Evolutionary conservation across 2,113 vertebrate genomes (phyloP), one percentile per base, ranked within the genome.

Genomic region (Microcebus griseorufus): DNA sequence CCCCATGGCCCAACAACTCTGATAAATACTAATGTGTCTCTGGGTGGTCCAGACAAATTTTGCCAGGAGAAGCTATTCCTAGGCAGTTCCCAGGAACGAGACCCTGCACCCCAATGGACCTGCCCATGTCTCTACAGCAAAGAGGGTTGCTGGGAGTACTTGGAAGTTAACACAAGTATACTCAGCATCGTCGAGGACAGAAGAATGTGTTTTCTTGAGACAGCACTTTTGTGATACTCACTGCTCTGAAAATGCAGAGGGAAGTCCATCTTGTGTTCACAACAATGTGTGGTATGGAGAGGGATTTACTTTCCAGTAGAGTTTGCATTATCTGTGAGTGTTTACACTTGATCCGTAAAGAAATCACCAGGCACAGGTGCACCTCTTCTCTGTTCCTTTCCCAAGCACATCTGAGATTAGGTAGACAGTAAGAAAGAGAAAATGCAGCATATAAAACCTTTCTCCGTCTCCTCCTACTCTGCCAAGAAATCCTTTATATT

Each of bases 81-180:
- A 73, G 25, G 9, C 6, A 23, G 18, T 27, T 34, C 27, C 13
- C 20, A 20, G 39, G 65, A 58, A 48, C 6, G 8, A 8, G 12
- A 18, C 6, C 2, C 55, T 22, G 20, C 55, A 17, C 65, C 65
- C 6, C 65, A 32, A n/a, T 2, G 16, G 29, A n/a, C 13, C 17
- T 29, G 27, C 29, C 75, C 10, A 2, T 20, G 10, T 13, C 4
- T 20, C 7, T 9, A 55, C 53, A 1, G 29, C 45, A 17, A 48
- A 1, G 4, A 6, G 7, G 60, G 3, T 6, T 22, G 17, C 9
- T 10, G 8, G 18, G 18, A 6, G 32, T 3, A 2, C 34, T 0
- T 20, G 4, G 17, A 8, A 14, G 11, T 0, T 25, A 55, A 22
- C 3, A 76, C 0, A 12, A 39, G 1, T 37, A 0, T 0, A 1